phyloP scores from a whole-genome alignment of 2,797 vertebrate genomes.

The Ceryle rudis region DNA sequence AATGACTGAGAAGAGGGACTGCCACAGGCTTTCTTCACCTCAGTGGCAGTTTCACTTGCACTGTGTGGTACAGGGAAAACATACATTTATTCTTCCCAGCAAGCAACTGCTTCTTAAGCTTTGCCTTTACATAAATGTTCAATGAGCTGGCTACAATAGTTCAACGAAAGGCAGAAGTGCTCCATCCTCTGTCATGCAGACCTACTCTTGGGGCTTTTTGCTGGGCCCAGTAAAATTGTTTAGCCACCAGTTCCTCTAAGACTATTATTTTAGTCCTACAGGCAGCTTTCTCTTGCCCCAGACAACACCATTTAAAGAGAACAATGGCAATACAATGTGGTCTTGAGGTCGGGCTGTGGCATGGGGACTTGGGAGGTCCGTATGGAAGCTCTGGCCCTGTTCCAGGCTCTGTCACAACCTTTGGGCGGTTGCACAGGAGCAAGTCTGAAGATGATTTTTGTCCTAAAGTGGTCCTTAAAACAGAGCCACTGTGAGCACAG shows the following conservation, averaged over 20 bases:
- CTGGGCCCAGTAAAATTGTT: not conserved
- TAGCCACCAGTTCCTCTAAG: not conserved
- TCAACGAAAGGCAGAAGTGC: not conserved
- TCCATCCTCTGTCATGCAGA: not conserved
- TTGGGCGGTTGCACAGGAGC: not conserved
- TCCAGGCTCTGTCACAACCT: not conserved
- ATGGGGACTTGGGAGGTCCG: rapidly evolving
- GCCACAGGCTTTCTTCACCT: constrained; percentile 27
- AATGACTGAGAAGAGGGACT: constrained; percentile 1
- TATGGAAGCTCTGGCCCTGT: not conserved
- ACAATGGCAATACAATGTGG: not conserved
- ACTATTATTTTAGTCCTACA: not conserved
- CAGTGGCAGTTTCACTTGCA: constrained; percentile 2
- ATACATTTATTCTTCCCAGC: not conserved
- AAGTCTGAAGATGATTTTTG: not conserved
- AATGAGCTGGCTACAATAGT: not conserved
- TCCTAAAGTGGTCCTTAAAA: not conserved
- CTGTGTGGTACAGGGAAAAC: not conserved
- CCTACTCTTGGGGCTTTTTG: not conserved
- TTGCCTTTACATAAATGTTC: not conserved
- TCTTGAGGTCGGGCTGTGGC: not conserved
- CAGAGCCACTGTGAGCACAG: not conserved
- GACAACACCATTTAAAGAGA: not conserved
- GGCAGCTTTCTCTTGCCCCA: not conserved
- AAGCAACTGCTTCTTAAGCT: not conserved